Evolutionary conservation across 2,888 invertebrate genomes (phyloP).

Genomic region (Idaea biselata): DNA sequence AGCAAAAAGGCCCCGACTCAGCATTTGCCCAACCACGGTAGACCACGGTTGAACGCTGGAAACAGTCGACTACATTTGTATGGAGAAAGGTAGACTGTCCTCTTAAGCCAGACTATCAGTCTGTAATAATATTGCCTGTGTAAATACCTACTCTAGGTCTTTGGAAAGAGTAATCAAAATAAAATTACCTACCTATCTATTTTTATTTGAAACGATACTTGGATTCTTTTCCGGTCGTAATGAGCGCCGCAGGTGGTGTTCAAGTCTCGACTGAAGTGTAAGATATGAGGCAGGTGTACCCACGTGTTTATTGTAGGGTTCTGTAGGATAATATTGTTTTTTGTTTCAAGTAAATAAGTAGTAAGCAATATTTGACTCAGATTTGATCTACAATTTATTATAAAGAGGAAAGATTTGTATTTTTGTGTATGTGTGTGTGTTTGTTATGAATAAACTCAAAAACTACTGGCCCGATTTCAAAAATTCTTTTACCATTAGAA

Average conservation of each 20-base stretch:
- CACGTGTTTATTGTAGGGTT: constrained; percentile 20
- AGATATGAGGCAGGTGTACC: background rate
- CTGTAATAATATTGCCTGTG: constrained; percentile 10
- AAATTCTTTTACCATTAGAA: too few species aligned
- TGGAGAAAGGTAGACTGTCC: too few species aligned
- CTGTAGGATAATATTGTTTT: constrained; percentile 17
- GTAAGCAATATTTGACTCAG: too few species aligned
- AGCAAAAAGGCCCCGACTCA: too few species aligned
- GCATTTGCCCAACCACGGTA: too few species aligned
- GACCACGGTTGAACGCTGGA: too few species aligned
- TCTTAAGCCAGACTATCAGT: background rate
- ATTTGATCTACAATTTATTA: too few species aligned
- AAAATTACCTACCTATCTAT: constrained; percentile 41
- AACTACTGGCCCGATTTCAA: too few species aligned
- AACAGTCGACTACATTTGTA: too few species aligned
- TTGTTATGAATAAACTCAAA: too few species aligned
- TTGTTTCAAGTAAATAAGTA: background rate
- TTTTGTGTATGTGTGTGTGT: too few species aligned
- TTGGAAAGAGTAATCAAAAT: constrained; percentile 57
- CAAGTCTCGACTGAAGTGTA: constrained; percentile 30
- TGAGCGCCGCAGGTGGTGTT: constrained; percentile 63
- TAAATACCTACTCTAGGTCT: background rate
- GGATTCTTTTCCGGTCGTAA: constrained; percentile 64
- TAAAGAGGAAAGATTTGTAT: too few species aligned
- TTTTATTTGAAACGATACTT: constrained; percentile 66